Conservation (phyloP, 2,113 vertebrate species). For the Zeus faber region DNA sequence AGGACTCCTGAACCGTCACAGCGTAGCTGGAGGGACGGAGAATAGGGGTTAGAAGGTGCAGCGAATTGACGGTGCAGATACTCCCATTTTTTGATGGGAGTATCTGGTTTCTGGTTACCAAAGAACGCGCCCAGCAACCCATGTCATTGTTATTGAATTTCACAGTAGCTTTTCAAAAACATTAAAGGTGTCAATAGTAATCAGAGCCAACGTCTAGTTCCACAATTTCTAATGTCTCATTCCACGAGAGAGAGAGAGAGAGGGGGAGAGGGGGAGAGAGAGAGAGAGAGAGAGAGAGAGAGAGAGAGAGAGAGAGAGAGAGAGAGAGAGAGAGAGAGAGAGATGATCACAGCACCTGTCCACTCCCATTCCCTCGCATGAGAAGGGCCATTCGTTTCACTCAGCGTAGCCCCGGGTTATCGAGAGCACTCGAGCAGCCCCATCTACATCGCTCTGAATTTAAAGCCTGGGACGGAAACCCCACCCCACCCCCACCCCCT, state of each 20-base stretch:
- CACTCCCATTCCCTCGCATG: slow-evolving; percentile 25
- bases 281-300: not conserved
- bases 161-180: not conserved
- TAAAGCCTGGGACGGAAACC: slow-evolving; percentile 35
- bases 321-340: slow-evolving; percentile 11
- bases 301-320: not conserved
- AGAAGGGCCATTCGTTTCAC: slow-evolving; percentile 28
- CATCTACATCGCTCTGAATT: slow-evolving; percentile 38
- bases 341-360: slow-evolving; percentile 41
- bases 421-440: slow-evolving; percentile 37
- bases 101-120: too few species aligned
- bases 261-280: slow-evolving; percentile 1
- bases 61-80: too few species aligned
- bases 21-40: slow-evolving; percentile 77
- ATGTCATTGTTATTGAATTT: not conserved
- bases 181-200: not conserved
- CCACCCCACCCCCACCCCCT: not conserved
- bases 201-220: not conserved
- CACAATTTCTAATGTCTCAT: not conserved
- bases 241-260: not conserved
- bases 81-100: too few species aligned
- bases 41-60: too few species aligned
- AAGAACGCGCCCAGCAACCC: too few species aligned
- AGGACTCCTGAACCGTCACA: slow-evolving; percentile 91
- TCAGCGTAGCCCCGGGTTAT: slow-evolving; percentile 17